Evolutionary conservation across 1,140 invertebrate species (phyloP).

Genomic region (Drosophila baimaii): DNA sequence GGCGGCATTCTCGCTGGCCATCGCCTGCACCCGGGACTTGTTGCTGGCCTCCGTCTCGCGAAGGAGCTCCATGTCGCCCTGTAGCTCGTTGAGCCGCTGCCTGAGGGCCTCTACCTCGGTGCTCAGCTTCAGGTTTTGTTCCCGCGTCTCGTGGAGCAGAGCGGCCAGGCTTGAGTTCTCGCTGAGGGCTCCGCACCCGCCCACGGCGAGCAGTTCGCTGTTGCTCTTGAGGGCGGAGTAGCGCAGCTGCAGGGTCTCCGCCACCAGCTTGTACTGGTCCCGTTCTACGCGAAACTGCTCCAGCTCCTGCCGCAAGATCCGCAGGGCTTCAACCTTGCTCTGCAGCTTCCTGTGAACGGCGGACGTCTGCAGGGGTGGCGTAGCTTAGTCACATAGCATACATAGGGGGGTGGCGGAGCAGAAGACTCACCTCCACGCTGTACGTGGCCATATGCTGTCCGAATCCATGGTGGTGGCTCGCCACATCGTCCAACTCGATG

Average conservation of each 20-base stretch:
- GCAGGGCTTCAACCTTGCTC: conserved; percentile 91
- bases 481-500: conserved; percentile 60
- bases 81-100: conserved; percentile 89
- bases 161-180: conserved; percentile 76
- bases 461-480: conserved; percentile 29
- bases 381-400: not conserved
- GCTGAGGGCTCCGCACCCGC: conserved; percentile 55
- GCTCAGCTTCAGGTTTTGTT: conserved; percentile 88
- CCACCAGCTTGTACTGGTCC: conserved; percentile 92
- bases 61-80: conserved; percentile 89
- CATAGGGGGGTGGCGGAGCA: not conserved
- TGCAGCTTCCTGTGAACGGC: conserved; percentile 89
- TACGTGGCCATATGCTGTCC: conserved; percentile 73
- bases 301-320: conserved; percentile 90
- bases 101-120: conserved; percentile 89
- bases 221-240: conserved; percentile 86
- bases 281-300: conserved; percentile 91
- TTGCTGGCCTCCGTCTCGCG: conserved; percentile 66
- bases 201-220: conserved; percentile 56
- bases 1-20: conserved; percentile 60
- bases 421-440: conserved; percentile 66
- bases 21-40: conserved; percentile 68
- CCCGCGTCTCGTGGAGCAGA: conserved; percentile 86
- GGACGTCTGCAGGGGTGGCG: conserved; percentile 84
- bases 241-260: conserved; percentile 90